These are phyloP conservation scores for Gallinago jamesoni DNA, from an alignment of 2,113 vertebrate species.

Conservation along the genomic window DNA sequence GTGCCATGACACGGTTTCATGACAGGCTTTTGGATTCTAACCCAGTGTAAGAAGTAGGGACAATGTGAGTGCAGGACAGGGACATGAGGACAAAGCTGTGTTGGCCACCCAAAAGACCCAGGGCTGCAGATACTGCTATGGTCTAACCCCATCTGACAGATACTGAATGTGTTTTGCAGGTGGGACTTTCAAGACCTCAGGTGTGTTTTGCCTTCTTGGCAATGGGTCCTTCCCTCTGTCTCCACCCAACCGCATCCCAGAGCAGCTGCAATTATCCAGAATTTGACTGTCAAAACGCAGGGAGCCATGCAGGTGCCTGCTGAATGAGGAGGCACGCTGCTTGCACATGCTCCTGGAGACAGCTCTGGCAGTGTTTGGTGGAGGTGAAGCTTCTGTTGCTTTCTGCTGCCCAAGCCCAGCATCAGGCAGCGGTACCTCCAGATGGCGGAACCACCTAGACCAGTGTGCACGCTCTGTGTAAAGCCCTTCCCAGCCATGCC, in stretches of 20 bases:
- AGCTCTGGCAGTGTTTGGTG: accelerated
- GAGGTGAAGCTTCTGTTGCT: background rate
- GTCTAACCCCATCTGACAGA: background rate
- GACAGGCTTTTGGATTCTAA: background rate
- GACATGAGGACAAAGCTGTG: background rate
- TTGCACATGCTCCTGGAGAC: accelerated
- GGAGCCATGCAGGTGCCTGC: background rate
- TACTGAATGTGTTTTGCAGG: accelerated
- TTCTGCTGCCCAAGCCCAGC: accelerated
- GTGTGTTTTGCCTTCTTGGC: background rate
- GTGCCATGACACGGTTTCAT: accelerated
- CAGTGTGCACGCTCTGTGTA: background rate
- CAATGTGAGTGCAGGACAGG: background rate
- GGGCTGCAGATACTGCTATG: background rate
- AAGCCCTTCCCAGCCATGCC: background rate
- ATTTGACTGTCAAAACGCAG: background rate
- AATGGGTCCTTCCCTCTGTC: accelerated
- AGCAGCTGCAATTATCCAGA: background rate
- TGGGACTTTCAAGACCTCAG: background rate
- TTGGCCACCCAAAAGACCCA: accelerated
- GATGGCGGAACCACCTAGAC: background rate
- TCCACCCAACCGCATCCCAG: background rate
- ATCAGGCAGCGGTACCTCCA: accelerated
- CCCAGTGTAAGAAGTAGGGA: background rate
- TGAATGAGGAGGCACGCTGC: accelerated